Conservation (phyloP, 2,797 vertebrate species). For the Benthosema pterotum region DNA sequence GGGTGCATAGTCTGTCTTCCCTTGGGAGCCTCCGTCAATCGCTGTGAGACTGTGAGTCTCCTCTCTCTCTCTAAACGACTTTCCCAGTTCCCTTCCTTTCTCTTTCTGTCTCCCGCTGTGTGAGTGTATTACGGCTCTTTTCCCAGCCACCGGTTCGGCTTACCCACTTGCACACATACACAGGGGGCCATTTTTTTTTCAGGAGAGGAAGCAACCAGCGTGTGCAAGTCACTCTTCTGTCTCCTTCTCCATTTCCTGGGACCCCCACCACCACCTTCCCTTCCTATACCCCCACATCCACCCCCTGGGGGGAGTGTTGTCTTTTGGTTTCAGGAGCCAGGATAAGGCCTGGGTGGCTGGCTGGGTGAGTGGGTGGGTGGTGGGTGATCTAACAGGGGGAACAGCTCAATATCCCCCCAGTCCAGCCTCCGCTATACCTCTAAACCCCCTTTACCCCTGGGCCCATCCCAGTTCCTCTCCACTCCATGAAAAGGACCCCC, state of each 20-base stretch:
- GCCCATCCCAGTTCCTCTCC: slow-evolving; percentile 59
- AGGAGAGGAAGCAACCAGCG: slow-evolving; percentile 21
- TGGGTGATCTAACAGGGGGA: slow-evolving; percentile 32
- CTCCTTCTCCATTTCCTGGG: slow-evolving; percentile 45
- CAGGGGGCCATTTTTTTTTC: slow-evolving; percentile 20
- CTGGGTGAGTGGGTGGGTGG: too few relatives aligned
- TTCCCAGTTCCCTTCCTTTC: background rate
- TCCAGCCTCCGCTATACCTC: slow-evolving; percentile 1
- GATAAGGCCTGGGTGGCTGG: slow-evolving; percentile 28
- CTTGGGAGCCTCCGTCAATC: too few relatives aligned
- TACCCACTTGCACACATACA: background rate
- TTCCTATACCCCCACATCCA: background rate
- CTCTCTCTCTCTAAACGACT: background rate
- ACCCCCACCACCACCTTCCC: background rate
- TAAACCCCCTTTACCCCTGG: slow-evolving; percentile 29
- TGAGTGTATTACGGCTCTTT: slow-evolving; percentile 7
- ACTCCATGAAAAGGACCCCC: slow-evolving; percentile 73
- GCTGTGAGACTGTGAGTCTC: too few relatives aligned
- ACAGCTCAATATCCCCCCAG: slow-evolving; percentile 76
- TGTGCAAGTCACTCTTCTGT: slow-evolving; percentile 23
- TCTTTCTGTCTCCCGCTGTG: slow-evolving; percentile 1
- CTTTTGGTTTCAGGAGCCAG: slow-evolving; percentile 37
- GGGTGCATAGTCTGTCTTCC: too few relatives aligned
- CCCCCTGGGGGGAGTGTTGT: slow-evolving; percentile 51
- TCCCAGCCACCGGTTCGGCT: background rate